Percentiles rank a stretch among this genome's conserved stretches.
Evolutionary conservation across 2,797 vertebrate species (phyloP).

Genomic region (Karalla daura): DNA sequence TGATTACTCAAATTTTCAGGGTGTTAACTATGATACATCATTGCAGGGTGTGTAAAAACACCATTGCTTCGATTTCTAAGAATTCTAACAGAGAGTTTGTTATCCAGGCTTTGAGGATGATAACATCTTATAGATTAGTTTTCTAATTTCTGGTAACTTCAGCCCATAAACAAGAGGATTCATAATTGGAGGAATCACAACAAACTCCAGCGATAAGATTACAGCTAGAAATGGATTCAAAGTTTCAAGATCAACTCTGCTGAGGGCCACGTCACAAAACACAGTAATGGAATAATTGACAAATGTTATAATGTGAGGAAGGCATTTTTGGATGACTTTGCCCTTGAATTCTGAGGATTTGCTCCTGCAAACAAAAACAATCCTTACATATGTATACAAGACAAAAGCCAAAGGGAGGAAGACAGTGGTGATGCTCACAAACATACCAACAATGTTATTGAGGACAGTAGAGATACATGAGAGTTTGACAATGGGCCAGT

Average conservation of each 20-base stretch:
- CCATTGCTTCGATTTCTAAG: no score
- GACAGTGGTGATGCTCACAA: neutral
- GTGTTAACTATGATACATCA: neutral
- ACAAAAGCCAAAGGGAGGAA: conserved; percentile 22
- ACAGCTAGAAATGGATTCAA: conserved; percentile 34
- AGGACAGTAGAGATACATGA: conserved; percentile 20
- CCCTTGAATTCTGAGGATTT: conserved; percentile 28
- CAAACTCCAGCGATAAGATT: conserved; percentile 55
- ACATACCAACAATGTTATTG: conserved; percentile 14
- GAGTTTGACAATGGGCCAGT: conserved; percentile 31
- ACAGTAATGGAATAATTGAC: conserved; percentile 17
- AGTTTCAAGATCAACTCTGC: conserved; percentile 6
- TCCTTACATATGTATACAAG: conserved; percentile 33
- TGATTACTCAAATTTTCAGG: neutral
- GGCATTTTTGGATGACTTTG: conserved; percentile 29
- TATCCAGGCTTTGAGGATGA: neutral
- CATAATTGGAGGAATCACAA: conserved; percentile 51
- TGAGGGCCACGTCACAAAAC: conserved; percentile 37
- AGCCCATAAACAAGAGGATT: conserved; percentile 65
- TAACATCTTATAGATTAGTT: conserved; percentile 38
- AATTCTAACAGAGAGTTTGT: no score
- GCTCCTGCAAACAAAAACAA: conserved; percentile 24
- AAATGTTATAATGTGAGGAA: conserved; percentile 39
- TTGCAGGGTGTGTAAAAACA: no score
- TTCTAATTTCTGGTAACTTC: conserved; percentile 64